Conservation (phyloP, 2,797 vertebrate species). For the Centropyge bicolor region DNA sequence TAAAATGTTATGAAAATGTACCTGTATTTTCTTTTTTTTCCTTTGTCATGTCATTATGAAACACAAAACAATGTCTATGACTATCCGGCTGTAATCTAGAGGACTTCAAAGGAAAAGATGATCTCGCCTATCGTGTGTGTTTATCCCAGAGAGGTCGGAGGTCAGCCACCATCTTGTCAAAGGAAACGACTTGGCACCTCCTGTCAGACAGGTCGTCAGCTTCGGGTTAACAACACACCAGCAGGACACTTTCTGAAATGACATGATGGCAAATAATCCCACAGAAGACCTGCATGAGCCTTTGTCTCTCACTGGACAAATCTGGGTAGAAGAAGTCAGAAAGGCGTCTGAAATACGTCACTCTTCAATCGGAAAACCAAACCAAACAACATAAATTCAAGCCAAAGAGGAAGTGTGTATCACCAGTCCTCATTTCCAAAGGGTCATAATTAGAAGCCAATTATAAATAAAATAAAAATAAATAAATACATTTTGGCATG, state of each 20-base stretch:
- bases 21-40: background rate
- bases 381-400: too few relatives aligned
- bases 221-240: slow-evolving; percentile 13
- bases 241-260: slow-evolving; percentile 1
- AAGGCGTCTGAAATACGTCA: too few relatives aligned
- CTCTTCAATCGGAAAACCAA: too few relatives aligned
- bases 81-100: too few relatives aligned
- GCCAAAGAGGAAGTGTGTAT: too few relatives aligned
- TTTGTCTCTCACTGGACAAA: slow-evolving; percentile 14
- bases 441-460: too few relatives aligned
- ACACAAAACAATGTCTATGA: background rate
- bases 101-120: slow-evolving; percentile 5
- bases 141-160: background rate
- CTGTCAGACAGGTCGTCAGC: slow-evolving; percentile 20
- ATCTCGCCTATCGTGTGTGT: background rate
- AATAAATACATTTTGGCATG: too few relatives aligned
- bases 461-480: too few relatives aligned
- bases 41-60: background rate
- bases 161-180: slow-evolving; percentile 33
- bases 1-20: background rate
- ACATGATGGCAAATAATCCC: slow-evolving; percentile 36
- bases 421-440: too few relatives aligned
- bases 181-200: background rate
- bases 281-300: slow-evolving; percentile 15
- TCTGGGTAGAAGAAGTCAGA: too few relatives aligned